A percentile compares a stretch with the other conserved stretches of the same genome.
These are phyloP conservation scores for Amblyjoppa fuscipennis DNA, from an alignment of 2,888 invertebrate genomes.

Conservation along the genomic window DNA sequence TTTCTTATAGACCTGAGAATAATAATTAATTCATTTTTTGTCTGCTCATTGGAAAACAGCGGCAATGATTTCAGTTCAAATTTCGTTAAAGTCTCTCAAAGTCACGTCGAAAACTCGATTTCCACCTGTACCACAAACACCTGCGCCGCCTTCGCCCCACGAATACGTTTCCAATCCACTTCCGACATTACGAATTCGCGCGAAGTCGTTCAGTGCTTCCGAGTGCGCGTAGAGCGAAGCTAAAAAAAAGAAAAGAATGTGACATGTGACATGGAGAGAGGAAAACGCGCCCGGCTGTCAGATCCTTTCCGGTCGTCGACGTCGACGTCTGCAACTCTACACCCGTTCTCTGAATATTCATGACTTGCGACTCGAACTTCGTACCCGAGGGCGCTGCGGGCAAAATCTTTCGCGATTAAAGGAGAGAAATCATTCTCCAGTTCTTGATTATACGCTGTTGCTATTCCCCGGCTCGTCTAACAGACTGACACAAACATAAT, in stretches of 20 bases:
- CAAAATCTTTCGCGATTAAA: constrained; percentile 29
- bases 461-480: background rate
- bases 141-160: background rate
- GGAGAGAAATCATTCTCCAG: background rate
- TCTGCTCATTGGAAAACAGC: background rate
- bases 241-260: constrained; percentile 6
- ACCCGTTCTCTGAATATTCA: constrained; percentile 40
- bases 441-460: background rate
- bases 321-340: constrained; percentile 9
- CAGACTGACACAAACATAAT: background rate
- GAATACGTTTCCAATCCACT: constrained; percentile 25
- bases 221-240: background rate
- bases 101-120: background rate
- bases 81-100: no score
- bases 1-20: no score
- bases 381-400: background rate
- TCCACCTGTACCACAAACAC: background rate
- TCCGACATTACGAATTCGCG: background rate
- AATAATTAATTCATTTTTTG: no score
- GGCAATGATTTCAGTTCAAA: background rate
- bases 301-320: background rate
- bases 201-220: background rate
- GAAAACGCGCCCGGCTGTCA: constrained; percentile 15
- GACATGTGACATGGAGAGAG: constrained; percentile 12
- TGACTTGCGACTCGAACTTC: constrained; percentile 8